phyloP scores from a whole-genome alignment of 1,140 invertebrate species.

The Cydia amplana region DNA sequence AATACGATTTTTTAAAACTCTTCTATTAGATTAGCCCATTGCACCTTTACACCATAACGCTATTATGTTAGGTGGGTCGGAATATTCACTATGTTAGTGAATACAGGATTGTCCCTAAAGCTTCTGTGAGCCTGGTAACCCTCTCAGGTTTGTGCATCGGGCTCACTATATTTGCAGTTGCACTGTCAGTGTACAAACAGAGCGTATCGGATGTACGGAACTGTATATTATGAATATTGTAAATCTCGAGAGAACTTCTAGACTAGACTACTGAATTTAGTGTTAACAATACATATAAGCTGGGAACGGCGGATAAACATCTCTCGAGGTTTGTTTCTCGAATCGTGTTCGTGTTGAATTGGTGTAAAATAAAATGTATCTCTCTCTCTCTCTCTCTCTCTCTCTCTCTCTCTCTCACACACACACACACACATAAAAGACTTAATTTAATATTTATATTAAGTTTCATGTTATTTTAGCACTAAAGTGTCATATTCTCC shows the following conservation, averaged over 20 bases:
- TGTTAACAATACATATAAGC: background rate
- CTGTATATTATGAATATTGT: slow-evolving; percentile 7
- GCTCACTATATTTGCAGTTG: background rate
- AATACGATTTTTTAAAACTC: no score
- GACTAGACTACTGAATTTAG: slow-evolving; percentile 1
- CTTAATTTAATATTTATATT: no score
- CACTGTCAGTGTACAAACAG: background rate
- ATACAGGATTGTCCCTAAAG: background rate
- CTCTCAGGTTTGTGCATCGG: background rate
- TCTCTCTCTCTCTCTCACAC: no score
- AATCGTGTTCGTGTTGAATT: background rate
- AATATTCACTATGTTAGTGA: no score
- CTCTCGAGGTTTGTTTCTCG: background rate
- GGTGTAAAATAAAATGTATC: no score
- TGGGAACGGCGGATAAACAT: background rate
- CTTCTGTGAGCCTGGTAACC: background rate
- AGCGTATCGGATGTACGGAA: background rate
- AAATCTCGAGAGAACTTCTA: background rate
- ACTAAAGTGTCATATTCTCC: no score
- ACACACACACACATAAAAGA: no score
- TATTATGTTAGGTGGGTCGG: no score
- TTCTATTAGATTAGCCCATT: no score
- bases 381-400: no score
- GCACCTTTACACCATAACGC: no score
- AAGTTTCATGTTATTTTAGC: no score